Percentiles rank a stretch among this genome's conserved stretches.
These are phyloP conservation scores for Furcula furcula DNA, from an alignment of 2,888 invertebrate species.

Conservation along the genomic window DNA sequence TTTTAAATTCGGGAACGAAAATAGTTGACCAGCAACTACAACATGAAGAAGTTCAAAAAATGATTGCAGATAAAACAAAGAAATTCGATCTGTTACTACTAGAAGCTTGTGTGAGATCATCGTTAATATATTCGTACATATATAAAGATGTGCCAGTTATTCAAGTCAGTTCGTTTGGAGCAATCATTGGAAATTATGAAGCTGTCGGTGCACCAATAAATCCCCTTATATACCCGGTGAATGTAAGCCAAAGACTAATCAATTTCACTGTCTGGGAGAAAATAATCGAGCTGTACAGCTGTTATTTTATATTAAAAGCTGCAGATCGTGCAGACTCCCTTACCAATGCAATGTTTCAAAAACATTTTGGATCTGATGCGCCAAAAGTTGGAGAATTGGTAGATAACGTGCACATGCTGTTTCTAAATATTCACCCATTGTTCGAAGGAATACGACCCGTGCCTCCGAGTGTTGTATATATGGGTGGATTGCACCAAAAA, in stretches of 20 bases:
- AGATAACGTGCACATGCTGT: slow-evolving; percentile 51
- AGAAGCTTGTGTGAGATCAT: slow-evolving; percentile 31
- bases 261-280: slow-evolving; percentile 42
- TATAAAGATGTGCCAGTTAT: slow-evolving; percentile 42
- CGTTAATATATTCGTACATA: slow-evolving; percentile 29
- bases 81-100: slow-evolving; percentile 43
- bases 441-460: slow-evolving; percentile 52
- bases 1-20: slow-evolving; percentile 6
- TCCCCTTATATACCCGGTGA: slow-evolving; percentile 39
- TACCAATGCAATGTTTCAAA: slow-evolving; percentile 21
- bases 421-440: slow-evolving; percentile 59
- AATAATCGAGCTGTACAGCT: slow-evolving; percentile 24
- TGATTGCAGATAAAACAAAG: slow-evolving; percentile 25
- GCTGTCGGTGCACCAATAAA: slow-evolving; percentile 38
- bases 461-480: slow-evolving; percentile 54
- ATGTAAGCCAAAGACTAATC: slow-evolving; percentile 22
- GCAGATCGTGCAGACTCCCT: slow-evolving; percentile 3
- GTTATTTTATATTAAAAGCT: slow-evolving; percentile 11
- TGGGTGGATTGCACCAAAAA: slow-evolving; percentile 63
- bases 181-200: slow-evolving; percentile 18
- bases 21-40: slow-evolving; percentile 25
- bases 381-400: slow-evolving; percentile 29
- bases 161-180: slow-evolving; percentile 42
- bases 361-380: slow-evolving; percentile 31
- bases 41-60: slow-evolving; percentile 23